Evolutionary conservation across 1,140 invertebrate genomes (phyloP).

Genomic region (Anastrepha obliqua): DNA sequence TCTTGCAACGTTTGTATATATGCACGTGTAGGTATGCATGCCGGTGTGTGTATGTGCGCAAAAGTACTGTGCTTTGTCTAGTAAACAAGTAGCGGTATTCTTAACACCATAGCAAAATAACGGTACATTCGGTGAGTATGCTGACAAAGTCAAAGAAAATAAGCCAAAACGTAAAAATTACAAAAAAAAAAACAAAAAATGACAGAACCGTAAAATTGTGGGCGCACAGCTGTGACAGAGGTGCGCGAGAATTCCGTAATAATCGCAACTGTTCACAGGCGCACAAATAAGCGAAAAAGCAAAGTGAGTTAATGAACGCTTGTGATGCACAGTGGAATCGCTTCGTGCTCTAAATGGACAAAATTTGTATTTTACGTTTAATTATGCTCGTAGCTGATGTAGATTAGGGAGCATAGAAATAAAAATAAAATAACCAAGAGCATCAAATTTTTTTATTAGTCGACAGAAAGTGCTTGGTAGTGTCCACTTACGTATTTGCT

Average conservation of each 20-base stretch:
- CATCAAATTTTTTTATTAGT: no score
- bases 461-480: no score
- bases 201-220: neutral
- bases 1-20: neutral
- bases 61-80: neutral
- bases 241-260: slow-evolving; percentile 37
- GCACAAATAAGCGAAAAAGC: neutral
- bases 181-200: neutral
- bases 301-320: neutral
- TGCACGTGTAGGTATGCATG: neutral
- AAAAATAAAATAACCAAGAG: no score
- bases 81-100: slow-evolving; percentile 37
- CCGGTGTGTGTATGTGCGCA: neutral
- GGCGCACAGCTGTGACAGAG: slow-evolving; percentile 31
- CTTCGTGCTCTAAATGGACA: no score
- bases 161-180: neutral
- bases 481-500: no score
- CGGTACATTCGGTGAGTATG: slow-evolving; percentile 9
- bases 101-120: slow-evolving; percentile 9
- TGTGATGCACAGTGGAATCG: no score
- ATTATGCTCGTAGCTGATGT: no score
- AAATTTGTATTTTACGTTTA: no score
- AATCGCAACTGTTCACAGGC: neutral
- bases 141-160: neutral
- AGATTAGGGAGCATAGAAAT: no score